Percentiles rank a stretch among this genome's conserved stretches.
Evolutionary conservation across 30 jellyfish, hydroid and myxozoan genomes (phyloP).

Genomic region (Aurelia aurita): DNA sequence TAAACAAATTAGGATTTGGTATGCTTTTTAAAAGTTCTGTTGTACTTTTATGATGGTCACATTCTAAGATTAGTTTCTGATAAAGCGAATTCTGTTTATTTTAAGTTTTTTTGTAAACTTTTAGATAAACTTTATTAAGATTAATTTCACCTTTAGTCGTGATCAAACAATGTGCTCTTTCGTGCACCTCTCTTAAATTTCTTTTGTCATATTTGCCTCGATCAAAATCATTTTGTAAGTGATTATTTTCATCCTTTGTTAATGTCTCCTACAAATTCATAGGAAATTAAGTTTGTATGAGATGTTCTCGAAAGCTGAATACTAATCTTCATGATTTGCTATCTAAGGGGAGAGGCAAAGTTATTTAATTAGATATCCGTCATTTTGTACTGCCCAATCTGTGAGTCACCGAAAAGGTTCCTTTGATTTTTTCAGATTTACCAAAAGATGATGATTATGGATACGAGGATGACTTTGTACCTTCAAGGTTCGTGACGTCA

Average conservation of each 20-base stretch:
- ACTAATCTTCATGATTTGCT: too few species aligned
- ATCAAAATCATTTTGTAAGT: too few species aligned
- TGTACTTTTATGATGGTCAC: background rate
- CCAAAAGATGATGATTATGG: slow-evolving; percentile 81
- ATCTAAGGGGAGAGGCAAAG: background rate
- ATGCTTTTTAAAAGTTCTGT: background rate
- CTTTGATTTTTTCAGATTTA: slow-evolving; percentile 36
- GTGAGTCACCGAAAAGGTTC: background rate
- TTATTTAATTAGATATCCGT: background rate
- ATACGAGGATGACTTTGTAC: slow-evolving; percentile 82
- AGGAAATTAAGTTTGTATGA: too few species aligned
- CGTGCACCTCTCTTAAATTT: too few species aligned
- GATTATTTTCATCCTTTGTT: too few species aligned
- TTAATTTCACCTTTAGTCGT: too few species aligned
- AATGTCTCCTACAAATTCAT: too few species aligned
- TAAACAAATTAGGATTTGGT: slow-evolving; percentile 91
- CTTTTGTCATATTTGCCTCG: too few species aligned
- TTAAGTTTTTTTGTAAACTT: too few species aligned
- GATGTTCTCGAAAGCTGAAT: too few species aligned
- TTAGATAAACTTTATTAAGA: too few species aligned
- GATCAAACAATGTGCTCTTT: too few species aligned
- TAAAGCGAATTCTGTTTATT: background rate
- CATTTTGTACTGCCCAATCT: background rate
- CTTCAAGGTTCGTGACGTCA: slow-evolving; percentile 37
- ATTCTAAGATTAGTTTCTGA: background rate